phyloP scores from a whole-genome alignment of 2,113 vertebrate species.

The Strix uralensis region DNA sequence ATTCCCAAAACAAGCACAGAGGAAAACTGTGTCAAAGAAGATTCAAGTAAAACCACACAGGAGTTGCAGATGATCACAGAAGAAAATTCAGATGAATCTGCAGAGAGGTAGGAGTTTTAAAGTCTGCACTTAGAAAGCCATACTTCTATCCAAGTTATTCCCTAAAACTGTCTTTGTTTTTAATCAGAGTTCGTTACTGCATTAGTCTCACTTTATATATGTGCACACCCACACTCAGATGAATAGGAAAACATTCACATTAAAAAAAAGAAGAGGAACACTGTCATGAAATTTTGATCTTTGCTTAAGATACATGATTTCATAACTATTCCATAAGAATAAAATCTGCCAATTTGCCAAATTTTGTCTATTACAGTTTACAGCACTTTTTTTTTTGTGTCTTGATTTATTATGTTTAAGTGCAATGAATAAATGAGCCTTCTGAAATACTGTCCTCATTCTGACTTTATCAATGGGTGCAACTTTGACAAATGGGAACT shows the following conservation, averaged over 20 bases:
- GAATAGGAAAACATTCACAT: background rate
- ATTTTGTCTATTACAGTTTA: background rate
- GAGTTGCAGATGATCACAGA: slow-evolving; percentile 81
- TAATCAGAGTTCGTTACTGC: background rate
- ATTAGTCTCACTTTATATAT: background rate
- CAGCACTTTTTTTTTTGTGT: background rate
- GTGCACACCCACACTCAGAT: background rate
- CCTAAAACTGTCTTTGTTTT: background rate
- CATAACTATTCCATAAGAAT: background rate
- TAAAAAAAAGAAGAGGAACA: background rate
- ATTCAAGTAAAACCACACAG: slow-evolving; percentile 68
- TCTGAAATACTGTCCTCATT: background rate
- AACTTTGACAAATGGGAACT: slow-evolving; percentile 49
- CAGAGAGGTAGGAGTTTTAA: slow-evolving; percentile 85
- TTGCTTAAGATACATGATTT: background rate
- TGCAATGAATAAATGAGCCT: background rate
- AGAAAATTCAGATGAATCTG: slow-evolving; percentile 77
- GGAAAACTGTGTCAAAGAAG: slow-evolving; percentile 76
- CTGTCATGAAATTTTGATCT: background rate
- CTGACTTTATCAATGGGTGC: slow-evolving; percentile 51
- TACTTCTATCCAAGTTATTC: background rate
- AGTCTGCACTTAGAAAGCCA: background rate
- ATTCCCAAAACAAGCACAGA: slow-evolving; percentile 75
- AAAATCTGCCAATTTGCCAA: background rate
- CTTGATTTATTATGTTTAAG: background rate